Evolutionary conservation across 2,797 vertebrate species (phyloP), one percentile per base, ranked within the genome.

Genomic region (Pangasius krempfi): DNA sequence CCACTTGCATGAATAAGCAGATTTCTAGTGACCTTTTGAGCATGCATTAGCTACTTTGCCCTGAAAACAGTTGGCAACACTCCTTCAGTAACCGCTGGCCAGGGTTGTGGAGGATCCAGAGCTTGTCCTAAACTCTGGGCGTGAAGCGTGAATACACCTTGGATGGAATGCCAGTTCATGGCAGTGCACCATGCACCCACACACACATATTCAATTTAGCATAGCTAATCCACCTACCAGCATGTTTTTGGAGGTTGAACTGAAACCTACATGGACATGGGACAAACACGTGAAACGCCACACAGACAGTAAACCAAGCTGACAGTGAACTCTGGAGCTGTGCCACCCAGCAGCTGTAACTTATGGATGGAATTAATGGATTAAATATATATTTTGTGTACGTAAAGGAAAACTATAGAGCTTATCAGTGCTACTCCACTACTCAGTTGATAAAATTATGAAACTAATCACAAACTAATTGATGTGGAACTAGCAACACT

Each of bases 1-100:
- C 33, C 37, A 16, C 30, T 27, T 82, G 54, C 33, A 62, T 60
- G 56, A 82, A 82, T 82, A 82, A 82, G 79, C 22, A 82, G 20
- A 82, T 16, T 82, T 82, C 52, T 82, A 40, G 22, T 62, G 56
- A 82, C 33, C 56, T 27, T 40, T 81, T 62, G 12, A 27, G 33
- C 10, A 82, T 25, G 13, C 56, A 82, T 60, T 44, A 82, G 79
- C 33, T 60, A 16, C 56, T 81, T 60, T 60, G 33, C 78, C 30
- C 30, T 58, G 54, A 58, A 81, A 81, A 81, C 54, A 22, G 16
- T 56, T 56, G 50, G 52, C 52, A 80, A 80, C 78, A 33, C 75
- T 30, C 14, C 50, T 33, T 79, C 52, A 80, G 78, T 22, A 80
- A 33, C 8, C 30, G 1, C 52, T 37, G 30, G 52, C 58, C 78